These are phyloP conservation scores for Chesias legatella DNA, from an alignment of 2,888 invertebrate genomes.

Conservation along the genomic window DNA sequence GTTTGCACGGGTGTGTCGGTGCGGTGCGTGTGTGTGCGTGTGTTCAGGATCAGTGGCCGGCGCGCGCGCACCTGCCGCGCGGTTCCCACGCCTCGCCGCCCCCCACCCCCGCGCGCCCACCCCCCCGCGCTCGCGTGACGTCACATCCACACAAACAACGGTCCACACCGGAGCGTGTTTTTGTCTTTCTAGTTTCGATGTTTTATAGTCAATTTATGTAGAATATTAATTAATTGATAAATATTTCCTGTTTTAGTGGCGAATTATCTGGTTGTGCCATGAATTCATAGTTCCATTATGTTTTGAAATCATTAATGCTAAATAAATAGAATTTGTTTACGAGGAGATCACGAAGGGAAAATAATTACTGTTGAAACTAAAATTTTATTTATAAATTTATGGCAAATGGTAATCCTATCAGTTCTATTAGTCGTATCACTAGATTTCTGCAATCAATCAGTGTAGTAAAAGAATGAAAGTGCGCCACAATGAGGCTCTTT, in stretches of 20 bases:
- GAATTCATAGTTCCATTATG: too few species aligned
- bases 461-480: too few species aligned
- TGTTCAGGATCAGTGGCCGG: slow-evolving; percentile 79
- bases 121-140: slow-evolving; percentile 48
- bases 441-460: too few species aligned
- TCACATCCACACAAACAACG: slow-evolving; percentile 68
- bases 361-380: too few species aligned
- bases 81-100: slow-evolving; percentile 72
- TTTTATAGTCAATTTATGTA: slow-evolving; percentile 39
- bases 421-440: too few species aligned
- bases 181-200: slow-evolving; percentile 41
- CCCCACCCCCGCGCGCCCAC: slow-evolving; percentile 37
- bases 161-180: slow-evolving; percentile 52
- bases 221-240: slow-evolving; percentile 39
- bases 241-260: slow-evolving; percentile 23
- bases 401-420: too few species aligned
- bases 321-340: too few species aligned
- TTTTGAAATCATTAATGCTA: too few species aligned
- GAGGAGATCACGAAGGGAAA: too few species aligned
- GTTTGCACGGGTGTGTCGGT: slow-evolving; percentile 33
- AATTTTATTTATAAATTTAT: too few species aligned
- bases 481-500: too few species aligned
- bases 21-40: slow-evolving; percentile 48
- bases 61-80: slow-evolving; percentile 77
- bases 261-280: slow-evolving; percentile 1